Evolutionary conservation across 1,140 invertebrate genomes (phyloP).

Genomic region (Uloborus diversus): DNA sequence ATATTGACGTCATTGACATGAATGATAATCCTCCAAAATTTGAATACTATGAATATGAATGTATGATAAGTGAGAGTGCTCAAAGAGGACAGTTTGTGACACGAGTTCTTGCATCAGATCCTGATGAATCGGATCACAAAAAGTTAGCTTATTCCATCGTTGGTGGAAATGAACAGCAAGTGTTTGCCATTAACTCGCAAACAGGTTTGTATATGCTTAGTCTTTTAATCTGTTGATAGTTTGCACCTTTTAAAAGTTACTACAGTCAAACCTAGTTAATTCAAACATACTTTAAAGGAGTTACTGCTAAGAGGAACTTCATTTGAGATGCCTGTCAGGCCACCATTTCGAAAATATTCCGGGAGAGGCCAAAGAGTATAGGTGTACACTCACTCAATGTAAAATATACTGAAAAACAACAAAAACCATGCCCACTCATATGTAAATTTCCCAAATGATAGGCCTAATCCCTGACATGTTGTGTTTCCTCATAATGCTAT

Average conservation of each 20-base stretch:
- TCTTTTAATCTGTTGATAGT: too few species aligned
- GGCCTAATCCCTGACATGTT: too few species aligned
- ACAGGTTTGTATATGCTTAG: conserved; percentile 31
- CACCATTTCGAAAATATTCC: too few species aligned
- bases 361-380: too few species aligned
- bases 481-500: too few species aligned
- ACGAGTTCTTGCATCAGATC: conserved; percentile 85
- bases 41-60: conserved; percentile 77
- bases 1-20: conserved; percentile 62
- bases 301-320: not conserved
- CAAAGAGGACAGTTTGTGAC: conserved; percentile 87
- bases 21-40: conserved; percentile 71
- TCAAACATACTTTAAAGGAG: not conserved
- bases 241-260: too few species aligned
- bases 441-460: too few species aligned
- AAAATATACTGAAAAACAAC: too few species aligned
- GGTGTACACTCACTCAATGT: too few species aligned
- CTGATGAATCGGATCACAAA: conserved; percentile 79
- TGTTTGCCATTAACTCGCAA: conserved; percentile 78
- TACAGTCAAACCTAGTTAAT: too few species aligned
- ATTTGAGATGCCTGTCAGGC: not conserved
- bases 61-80: conserved; percentile 74
- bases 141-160: conserved; percentile 84
- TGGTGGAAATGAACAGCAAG: conserved; percentile 83
- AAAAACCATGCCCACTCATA: too few species aligned